Evolutionary conservation across 2,888 invertebrate species (phyloP), one percentile per base, ranked within the genome.

Genomic region (Odontocolon sp.): DNA sequence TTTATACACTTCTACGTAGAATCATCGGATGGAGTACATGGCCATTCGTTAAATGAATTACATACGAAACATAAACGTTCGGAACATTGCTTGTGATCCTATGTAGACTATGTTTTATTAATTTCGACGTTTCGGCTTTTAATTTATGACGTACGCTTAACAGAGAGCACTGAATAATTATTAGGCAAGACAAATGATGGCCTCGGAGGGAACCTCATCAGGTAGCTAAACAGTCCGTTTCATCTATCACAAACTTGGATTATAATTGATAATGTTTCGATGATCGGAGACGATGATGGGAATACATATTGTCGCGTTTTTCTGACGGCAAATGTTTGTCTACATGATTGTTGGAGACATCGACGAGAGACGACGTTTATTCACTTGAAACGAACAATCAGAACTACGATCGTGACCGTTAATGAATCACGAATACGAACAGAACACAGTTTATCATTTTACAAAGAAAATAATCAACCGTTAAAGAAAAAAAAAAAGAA

Each of bases 21-120:
- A 71, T 77, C 71, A 72, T 36, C 72, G 71, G 77, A 72, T 72
- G 77, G 77, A 72, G 57, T 77, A 77, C 77, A 77, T 71, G 77
- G 77, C 76, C 71, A 77, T 72, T 77, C 72, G 63, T 72, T 56
- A 72, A 68, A 77, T 72, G 77, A 72, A 72, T 72, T 72, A 77
- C 57, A 75, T 77, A 63, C 71, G 77, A 68, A 77, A 71, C 67
- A 66, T 64, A 63, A 77, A 77, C 66, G 71, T 42, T 67, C 59
- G 67, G 64, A 76, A 57, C 68, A 57, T 61, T 77, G 38, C 11
- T 59, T 57, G 68, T 72, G 68, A 63, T 71, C 42, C 68, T 72
- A 68, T 57, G 28, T 28, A 72, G 67, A 64, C 45, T 72, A 59
- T 52, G n/a, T 77, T 52, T 16, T 31, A 57, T 38, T 36, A 26